These are phyloP conservation scores for Bovichtus diacanthus DNA, from an alignment of 2,797 vertebrate genomes.

Conservation along the genomic window DNA sequence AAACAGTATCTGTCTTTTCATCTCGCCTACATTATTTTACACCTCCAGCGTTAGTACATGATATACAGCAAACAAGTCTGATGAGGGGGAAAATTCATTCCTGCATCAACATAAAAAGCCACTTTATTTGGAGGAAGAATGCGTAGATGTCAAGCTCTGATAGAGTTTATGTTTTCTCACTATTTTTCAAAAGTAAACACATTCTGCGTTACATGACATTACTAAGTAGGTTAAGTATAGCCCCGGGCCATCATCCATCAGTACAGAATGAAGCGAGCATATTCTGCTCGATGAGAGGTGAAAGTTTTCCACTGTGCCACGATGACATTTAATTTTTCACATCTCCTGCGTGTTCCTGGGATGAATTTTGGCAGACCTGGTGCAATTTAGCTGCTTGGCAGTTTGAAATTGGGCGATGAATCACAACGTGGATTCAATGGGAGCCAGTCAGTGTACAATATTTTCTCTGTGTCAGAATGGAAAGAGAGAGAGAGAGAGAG, in stretches of 20 bases:
- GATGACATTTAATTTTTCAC: constrained; percentile 99
- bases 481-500: constrained; percentile 88
- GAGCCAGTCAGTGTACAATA: constrained; percentile 98
- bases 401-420: constrained; percentile 99
- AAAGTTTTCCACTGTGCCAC: constrained; percentile 99
- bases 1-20: constrained; percentile 65
- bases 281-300: constrained; percentile 99
- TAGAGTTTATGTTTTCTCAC: constrained; percentile 99
- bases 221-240: constrained; percentile 99
- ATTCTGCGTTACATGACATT: constrained; percentile 99
- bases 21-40: constrained; percentile 69
- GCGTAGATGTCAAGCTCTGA: constrained; percentile 98
- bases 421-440: constrained; percentile 98
- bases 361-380: constrained; percentile 99
- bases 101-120: constrained; percentile 99
- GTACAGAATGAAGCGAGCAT: constrained; percentile 96
- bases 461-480: constrained; percentile 98
- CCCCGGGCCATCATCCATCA: constrained; percentile 97
- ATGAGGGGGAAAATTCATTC: constrained; percentile 93
- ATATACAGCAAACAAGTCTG: constrained; percentile 90
- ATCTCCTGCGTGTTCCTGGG: constrained; percentile 98
- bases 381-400: constrained; percentile 99
- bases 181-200: constrained; percentile 99
- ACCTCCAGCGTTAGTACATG: constrained; percentile 84
- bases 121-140: constrained; percentile 98